These are phyloP conservation scores for Acanthosoma haemorrhoidale DNA, from an alignment of 2,888 invertebrate genomes.

Conservation along the genomic window DNA sequence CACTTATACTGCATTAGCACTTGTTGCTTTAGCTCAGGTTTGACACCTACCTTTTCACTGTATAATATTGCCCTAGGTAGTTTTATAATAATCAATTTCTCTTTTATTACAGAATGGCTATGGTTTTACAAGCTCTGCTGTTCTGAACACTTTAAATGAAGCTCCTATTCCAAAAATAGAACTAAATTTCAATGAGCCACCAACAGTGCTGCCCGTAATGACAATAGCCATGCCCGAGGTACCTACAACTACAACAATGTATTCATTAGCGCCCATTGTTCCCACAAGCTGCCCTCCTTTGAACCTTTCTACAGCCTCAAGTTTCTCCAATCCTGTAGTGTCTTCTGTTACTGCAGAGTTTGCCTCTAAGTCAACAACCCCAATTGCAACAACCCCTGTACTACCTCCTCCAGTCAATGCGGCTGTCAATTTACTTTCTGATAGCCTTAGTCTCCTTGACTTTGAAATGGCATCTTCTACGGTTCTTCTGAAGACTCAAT, in stretches of 20 bases:
- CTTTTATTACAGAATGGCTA: constrained; percentile 43
- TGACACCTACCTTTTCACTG: no score
- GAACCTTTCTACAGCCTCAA: neutral
- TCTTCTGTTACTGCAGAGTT: neutral
- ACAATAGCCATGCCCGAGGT: neutral
- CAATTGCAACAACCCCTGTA: neutral
- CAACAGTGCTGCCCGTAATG: neutral
- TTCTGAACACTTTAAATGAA: constrained; percentile 43
- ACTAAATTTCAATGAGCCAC: constrained; percentile 45
- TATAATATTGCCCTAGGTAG: no score
- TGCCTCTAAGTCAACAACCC: neutral
- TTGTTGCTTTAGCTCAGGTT: constrained; percentile 50
- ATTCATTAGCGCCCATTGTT: neutral
- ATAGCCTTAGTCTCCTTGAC: constrained; percentile 13
- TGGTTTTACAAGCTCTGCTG: constrained; percentile 42
- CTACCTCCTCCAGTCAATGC: neutral
- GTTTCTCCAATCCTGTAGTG: neutral
- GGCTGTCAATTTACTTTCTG: neutral
- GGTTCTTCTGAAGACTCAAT: neutral
- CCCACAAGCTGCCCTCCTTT: neutral
- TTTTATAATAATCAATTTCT: neutral
- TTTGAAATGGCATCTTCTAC: neutral
- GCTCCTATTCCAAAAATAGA: constrained; percentile 47
- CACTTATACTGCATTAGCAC: constrained; percentile 48
- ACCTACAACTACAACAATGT: neutral